Evolutionary conservation across 2,113 vertebrate species (phyloP), one percentile per base, ranked within the genome.

Genomic region (Vireo altiloquus): DNA sequence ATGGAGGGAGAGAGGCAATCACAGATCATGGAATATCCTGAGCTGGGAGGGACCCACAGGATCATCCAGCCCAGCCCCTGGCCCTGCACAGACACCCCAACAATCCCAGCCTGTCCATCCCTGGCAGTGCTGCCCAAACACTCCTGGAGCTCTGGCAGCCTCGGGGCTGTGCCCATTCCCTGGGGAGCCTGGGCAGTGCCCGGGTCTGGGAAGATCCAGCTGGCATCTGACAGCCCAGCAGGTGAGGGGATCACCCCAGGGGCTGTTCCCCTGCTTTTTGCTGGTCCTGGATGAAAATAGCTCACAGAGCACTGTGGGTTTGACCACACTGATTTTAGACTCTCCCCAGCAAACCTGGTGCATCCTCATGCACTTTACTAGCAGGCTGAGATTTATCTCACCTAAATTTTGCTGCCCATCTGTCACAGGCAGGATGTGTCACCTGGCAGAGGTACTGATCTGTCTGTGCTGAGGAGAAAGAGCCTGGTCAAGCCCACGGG

Each of bases 41-140:
- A 53, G 46, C 8, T 82, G n/a, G n/a, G 8, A 39, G 24, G 46
- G 11, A 13, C 30, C 39, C n/a, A 13, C 11, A 0, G 53, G 46
- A 30, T 15, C 16, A 53, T 3, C 13, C 4, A 30, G n/a, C 2
- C 3, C 53, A 8, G 2, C 19, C 0, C 42, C 66, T 46, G 60
- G 0, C 23, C 59, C 59, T 57, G 50, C 59, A 2, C 59, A 74
- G 86, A 7, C 65, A 2, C 12, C 37, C 28, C 69, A 30, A 6
- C n/a, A 82, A 10, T 0, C 69, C 37, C 87, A 82, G 20, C 39
- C 37, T 46, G 78, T 0, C 2, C 70, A 65, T 3, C 44, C 53
- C 61, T 89, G 69, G 18, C 1, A 64, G 39, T 0, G 0, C 0
- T 68, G 78, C 1, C 69, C 78, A 53, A n/a, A 12, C 0, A 0